A percentile compares a stretch with the other conserved stretches of the same genome.
These are phyloP conservation scores for Drosophila rubida DNA, from an alignment of 2,888 invertebrate species.

Conservation along the genomic window DNA sequence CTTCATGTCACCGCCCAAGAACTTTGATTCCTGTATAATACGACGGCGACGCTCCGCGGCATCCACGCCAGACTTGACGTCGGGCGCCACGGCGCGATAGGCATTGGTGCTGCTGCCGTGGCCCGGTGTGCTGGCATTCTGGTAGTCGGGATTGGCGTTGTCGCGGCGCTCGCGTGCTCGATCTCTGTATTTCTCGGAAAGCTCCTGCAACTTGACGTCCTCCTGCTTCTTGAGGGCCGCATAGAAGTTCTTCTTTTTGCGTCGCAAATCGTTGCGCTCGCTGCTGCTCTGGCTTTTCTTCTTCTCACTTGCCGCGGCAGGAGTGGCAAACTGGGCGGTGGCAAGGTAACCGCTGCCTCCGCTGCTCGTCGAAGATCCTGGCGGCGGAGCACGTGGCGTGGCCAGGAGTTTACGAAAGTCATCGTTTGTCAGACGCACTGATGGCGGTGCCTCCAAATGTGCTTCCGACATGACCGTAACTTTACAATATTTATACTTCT, in stretches of 20 bases:
- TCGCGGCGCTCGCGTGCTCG: constrained; percentile 96
- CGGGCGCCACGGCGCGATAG: constrained; percentile 96
- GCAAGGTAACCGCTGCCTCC: constrained; percentile 65
- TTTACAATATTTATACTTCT: constrained; percentile 4
- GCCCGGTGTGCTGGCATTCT: constrained; percentile 90
- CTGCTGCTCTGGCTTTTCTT: constrained; percentile 73
- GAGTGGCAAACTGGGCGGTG: constrained; percentile 75
- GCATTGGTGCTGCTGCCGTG: constrained; percentile 83
- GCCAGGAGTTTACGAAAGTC: constrained; percentile 98
- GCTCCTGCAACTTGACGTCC: constrained; percentile 96
- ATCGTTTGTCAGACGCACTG: constrained; percentile 96
- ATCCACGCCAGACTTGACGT: constrained; percentile 96
- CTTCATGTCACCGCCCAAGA: constrained; percentile 99
- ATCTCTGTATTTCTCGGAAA: constrained; percentile 97
- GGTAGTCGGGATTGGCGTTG: constrained; percentile 92
- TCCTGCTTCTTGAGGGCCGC: constrained; percentile 97
- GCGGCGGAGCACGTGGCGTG: constrained; percentile 93
- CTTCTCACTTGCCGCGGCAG: constrained; percentile 68
- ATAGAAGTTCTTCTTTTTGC: constrained; percentile 97
- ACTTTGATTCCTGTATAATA: constrained; percentile 99
- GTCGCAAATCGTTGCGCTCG: constrained; percentile 92
- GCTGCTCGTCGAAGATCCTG: constrained; percentile 50
- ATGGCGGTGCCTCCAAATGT: constrained; percentile 86
- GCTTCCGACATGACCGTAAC: constrained; percentile 66
- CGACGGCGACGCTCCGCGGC: constrained; percentile 97